Base-by-base conservation (phyloP, 2,113 vertebrate genomes). In the Bufo bufo region DNA sequence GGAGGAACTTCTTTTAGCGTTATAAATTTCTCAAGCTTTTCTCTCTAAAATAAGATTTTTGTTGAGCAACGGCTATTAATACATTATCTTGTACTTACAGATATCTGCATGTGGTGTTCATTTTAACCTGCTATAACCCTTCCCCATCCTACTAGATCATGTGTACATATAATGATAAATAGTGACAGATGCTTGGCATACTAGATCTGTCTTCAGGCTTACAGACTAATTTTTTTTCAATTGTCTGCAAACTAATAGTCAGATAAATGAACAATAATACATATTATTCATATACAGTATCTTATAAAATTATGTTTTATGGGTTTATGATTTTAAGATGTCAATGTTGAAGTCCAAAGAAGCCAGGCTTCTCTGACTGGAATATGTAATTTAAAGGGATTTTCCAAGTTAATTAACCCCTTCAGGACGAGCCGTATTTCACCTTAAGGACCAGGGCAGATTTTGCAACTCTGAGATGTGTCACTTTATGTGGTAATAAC, bases 131-230 rank as follows among this genome's bases (percentile, higher is more conserved):
- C 85, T 16, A 52, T 61, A 78, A 78, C 74, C 56, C 11, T 78
- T 86, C 47, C 59, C 23, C 58, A 86, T 49, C 4, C 50, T 54
- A 63, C 20, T 72, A 63, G 47, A 65, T 52, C 84, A 61, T 59
- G 19, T 61, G 17, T n/a, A 85, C 58, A n/a, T n/a, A n/a, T n/a
- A 69, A 77, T 85, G 72, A 85, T 85, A 45, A 85, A 49, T 58
- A 85, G 54, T 85, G 84, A 85, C 84, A 85, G 84, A 77, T 85
- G 56, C 72, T 85, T 77, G 52, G 56, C 20, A 77, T 6, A 50
- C 16, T 12, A 47, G 56, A 43, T 85, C 56, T 85, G 58, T 77
- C 84, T 77, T 72, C 54, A 85, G 84, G 72, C 72, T 20, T 85
- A n/a, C 16, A 72, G 69, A 16, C 14, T 4, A 14, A 7, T 72